Evolutionary conservation across 1,140 invertebrate species (phyloP).

Genomic region (Musca vetustissima): DNA sequence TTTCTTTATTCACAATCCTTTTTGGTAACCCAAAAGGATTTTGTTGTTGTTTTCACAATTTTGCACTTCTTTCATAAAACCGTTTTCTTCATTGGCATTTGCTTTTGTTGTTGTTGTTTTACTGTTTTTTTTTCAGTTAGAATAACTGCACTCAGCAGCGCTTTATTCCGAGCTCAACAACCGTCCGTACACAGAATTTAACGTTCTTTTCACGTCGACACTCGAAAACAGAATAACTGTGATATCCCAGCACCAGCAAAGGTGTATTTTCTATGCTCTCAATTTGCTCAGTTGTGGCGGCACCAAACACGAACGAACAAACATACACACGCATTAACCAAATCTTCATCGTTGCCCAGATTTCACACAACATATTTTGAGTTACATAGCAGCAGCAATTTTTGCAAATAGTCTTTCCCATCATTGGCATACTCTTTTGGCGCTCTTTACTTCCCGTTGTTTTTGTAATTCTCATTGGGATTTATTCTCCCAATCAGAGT

Average conservation of each 20-base stretch:
- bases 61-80: neutral
- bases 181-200: conserved; percentile 2
- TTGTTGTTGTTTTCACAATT: conserved; percentile 11
- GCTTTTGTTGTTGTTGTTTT: neutral
- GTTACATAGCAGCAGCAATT: neutral
- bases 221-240: conserved; percentile 23
- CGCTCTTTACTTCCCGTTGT: neutral
- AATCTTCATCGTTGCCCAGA: conserved; percentile 10
- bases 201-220: conserved; percentile 18
- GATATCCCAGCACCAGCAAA: neutral
- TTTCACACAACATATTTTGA: conserved; percentile 20
- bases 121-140: neutral
- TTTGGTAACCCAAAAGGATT: neutral
- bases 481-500: too few relatives aligned
- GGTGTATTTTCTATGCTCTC: too few relatives aligned
- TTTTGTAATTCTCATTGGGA: too few relatives aligned
- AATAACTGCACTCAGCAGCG: too few relatives aligned
- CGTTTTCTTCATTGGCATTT: conserved; percentile 11
- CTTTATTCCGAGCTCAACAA: neutral
- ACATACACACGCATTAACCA: too few relatives aligned
- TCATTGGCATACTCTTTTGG: neutral
- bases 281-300: neutral
- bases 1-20: too few relatives aligned
- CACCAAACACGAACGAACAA: too few relatives aligned
- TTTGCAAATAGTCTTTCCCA: conserved; percentile 5